Evolutionary conservation across 2,113 vertebrate species (phyloP), one percentile per base, ranked within the genome.

Genomic region (Haliaeetus leucogaster): DNA sequence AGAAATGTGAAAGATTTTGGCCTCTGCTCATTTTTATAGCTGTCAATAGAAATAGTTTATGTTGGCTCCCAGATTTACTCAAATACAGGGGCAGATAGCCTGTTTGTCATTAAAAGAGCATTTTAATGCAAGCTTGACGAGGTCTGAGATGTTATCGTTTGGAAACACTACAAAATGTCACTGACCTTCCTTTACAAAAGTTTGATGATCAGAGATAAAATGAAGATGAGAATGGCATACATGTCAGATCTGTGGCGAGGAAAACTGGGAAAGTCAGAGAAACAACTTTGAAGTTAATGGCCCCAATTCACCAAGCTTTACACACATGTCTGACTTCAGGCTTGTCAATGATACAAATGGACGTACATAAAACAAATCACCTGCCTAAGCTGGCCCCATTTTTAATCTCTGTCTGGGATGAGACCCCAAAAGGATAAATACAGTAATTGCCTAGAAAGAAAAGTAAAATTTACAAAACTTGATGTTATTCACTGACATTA

Each of bases 1-100:
- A 89, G 90, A 95, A 67, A 76, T 53, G 56, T 70, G 96, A 82
- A 79, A 95, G 86, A 90, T 82, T 91, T 72, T 95, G 96, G 90
- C 76, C 84, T 95, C 72, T 45, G 55, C 72, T 95, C 84, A 53
- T 87, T 96, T 96, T 97, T 95, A 93, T 90, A 79, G 83, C 82
- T 94, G 86, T 91, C 95, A 61, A 50, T 86, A 89, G 89, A 56
- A 58, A 71, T 82, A 50, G 85, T 93, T 96, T 95, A 83, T 85
- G 63, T 68, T 68, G 73, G 72, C 78, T 61, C 42, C 62, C 80
- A 83, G 90, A 95, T 93, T 97, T 91, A 91, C 84, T 87, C 29
- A 58, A 55, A 88, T 80, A 25, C 38, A 53, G 59, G 65, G 43
- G 29, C 63, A 89, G 76, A 72, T 50, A 78, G 32, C 30, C 55